Percentiles rank a stretch among this genome's conserved stretches.
phyloP scores from a whole-genome alignment of 2,888 invertebrate species.

The Heliconius erato region DNA sequence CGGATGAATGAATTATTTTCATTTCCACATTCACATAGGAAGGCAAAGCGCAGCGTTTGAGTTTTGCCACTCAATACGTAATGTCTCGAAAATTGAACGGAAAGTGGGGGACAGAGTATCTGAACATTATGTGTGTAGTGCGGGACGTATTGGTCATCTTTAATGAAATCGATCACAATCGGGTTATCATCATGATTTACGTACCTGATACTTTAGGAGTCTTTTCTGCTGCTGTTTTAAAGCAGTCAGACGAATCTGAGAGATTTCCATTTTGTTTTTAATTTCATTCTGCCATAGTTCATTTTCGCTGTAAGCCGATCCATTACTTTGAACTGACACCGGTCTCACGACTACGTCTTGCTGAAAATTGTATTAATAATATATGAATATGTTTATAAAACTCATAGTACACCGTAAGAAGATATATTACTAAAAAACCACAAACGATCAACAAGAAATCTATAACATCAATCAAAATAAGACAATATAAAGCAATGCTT shows the following conservation, averaged over 20 bases:
- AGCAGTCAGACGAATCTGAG: conserved; percentile 85
- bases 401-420: background rate
- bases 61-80: too few species aligned
- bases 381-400: background rate
- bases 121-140: too few species aligned
- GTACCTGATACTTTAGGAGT: conserved; percentile 80
- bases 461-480: conserved; percentile 11
- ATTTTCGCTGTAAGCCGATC: conserved; percentile 83
- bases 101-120: too few species aligned
- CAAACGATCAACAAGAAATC: conserved; percentile 25
- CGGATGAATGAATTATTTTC: too few species aligned
- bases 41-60: too few species aligned
- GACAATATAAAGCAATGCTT: conserved; percentile 24
- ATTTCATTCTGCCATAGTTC: conserved; percentile 85
- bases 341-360: conserved; percentile 81
- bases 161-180: background rate
- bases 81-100: background rate
- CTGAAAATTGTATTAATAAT: conserved; percentile 51
- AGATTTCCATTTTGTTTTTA: conserved; percentile 87
- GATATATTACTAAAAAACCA: conserved; percentile 20
- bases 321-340: conserved; percentile 81
- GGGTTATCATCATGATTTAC: background rate
- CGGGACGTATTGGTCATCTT: too few species aligned
- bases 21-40: too few species aligned
- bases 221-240: conserved; percentile 87